Conservation (phyloP, 2,888 invertebrate species). For the Bellardia bayeri region DNA sequence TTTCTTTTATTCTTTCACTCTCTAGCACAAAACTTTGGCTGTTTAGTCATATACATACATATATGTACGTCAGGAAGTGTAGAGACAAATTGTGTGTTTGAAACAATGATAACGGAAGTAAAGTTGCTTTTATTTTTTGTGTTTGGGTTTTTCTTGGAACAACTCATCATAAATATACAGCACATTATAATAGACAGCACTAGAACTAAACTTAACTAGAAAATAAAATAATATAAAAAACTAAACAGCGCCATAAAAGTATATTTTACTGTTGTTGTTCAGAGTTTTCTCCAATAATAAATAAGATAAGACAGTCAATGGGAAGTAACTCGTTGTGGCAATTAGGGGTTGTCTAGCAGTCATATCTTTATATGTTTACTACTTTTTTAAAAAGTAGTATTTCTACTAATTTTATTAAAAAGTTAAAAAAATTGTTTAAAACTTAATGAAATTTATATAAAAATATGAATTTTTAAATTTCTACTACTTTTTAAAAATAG, state of each 20-base stretch:
- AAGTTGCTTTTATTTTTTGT: constrained; percentile 2
- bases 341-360: neutral
- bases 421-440: too few species aligned
- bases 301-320: constrained; percentile 16
- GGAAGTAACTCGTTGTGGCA: neutral
- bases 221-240: neutral
- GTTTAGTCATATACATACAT: neutral
- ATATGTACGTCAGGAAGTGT: constrained; percentile 25
- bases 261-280: constrained; percentile 21
- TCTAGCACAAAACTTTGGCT: neutral
- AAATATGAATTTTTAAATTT: too few species aligned
- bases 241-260: constrained; percentile 51
- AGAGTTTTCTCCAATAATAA: neutral
- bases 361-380: too few species aligned
- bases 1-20: neutral
- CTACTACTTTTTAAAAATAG: too few species aligned
- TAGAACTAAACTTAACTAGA: neutral
- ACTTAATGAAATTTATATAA: too few species aligned
- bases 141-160: neutral
- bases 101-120: constrained; percentile 52
- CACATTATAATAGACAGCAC: neutral
- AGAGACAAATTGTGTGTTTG: constrained; percentile 56
- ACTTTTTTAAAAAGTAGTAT: too few species aligned
- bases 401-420: too few species aligned
- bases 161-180: neutral